phyloP scores from a whole-genome alignment of 2,888 invertebrate species.

The Timandra comae region DNA sequence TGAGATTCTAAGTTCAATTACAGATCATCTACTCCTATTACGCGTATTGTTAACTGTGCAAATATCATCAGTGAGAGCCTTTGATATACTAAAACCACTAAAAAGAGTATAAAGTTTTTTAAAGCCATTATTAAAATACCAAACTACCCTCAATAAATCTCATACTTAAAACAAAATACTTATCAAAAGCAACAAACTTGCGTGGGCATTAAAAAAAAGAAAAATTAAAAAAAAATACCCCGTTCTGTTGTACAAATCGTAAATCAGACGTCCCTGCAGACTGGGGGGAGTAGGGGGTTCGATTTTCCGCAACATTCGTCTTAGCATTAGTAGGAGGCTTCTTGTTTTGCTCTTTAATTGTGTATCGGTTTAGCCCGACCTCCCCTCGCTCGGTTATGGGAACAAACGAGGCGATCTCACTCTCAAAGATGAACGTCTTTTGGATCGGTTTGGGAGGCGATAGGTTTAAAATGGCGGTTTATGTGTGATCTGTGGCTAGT shows the following conservation, averaged over 20 bases:
- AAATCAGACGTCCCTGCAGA: constrained; percentile 69
- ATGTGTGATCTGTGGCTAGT: too few species aligned
- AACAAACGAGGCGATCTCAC: not conserved
- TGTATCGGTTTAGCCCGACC: constrained; percentile 60
- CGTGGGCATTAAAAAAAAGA: constrained; percentile 39
- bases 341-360: constrained; percentile 73
- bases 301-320: constrained; percentile 77
- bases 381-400: constrained; percentile 21
- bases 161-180: constrained; percentile 6
- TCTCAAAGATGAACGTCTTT: not conserved
- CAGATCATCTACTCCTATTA: too few species aligned
- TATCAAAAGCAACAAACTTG: constrained; percentile 22
- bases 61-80: too few species aligned
- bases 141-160: too few species aligned
- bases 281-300: constrained; percentile 45
- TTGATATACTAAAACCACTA: too few species aligned
- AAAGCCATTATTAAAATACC: too few species aligned
- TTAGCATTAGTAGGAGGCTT: constrained; percentile 68
- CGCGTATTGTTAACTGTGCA: too few species aligned
- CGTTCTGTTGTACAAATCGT: constrained; percentile 48
- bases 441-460: too few species aligned
- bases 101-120: too few species aligned
- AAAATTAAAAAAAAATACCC: constrained; percentile 38
- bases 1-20: too few species aligned
- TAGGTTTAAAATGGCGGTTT: too few species aligned